Evolutionary conservation across 2,888 invertebrate species (phyloP).

Genomic region (Perizoma flavofasciatum): DNA sequence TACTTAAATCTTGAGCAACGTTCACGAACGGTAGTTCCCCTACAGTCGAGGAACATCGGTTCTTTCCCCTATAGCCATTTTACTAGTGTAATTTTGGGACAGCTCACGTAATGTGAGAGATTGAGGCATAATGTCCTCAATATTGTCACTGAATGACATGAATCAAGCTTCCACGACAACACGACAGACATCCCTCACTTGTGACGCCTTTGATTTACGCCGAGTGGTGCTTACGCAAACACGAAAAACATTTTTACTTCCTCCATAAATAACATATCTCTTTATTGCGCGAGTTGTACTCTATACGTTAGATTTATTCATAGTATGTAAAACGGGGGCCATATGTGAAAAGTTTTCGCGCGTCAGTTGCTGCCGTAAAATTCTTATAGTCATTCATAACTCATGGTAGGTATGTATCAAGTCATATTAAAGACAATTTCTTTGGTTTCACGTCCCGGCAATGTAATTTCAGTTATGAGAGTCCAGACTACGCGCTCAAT

Average conservation of each 20-base stretch:
- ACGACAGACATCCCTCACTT: conserved; percentile 5
- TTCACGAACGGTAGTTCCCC: too few relatives aligned
- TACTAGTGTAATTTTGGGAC: too few relatives aligned
- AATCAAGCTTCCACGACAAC: neutral
- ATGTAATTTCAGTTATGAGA: too few relatives aligned
- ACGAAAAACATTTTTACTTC: conserved; percentile 56
- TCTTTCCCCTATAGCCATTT: too few relatives aligned
- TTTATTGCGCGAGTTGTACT: conserved; percentile 49
- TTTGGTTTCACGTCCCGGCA: neutral
- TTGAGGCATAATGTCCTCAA: neutral
- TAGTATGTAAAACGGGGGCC: conserved; percentile 39
- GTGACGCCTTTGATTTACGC: conserved; percentile 48
- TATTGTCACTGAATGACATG: neutral
- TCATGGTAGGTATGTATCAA: conserved; percentile 11
- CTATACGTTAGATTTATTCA: conserved; percentile 53
- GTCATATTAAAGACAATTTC: conserved; percentile 20
- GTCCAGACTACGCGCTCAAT: too few relatives aligned
- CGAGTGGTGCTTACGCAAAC: conserved; percentile 49
- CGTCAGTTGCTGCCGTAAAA: conserved; percentile 36
- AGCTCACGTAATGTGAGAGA: too few relatives aligned
- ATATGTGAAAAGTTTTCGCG: conserved; percentile 36
- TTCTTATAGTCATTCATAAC: conserved; percentile 20
- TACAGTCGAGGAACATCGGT: too few relatives aligned
- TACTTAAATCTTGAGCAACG: too few relatives aligned
- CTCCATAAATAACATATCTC: conserved; percentile 53